Conservation (phyloP, 2,113 vertebrate genomes). For the Calyptommatus sinebrachiatus region DNA sequence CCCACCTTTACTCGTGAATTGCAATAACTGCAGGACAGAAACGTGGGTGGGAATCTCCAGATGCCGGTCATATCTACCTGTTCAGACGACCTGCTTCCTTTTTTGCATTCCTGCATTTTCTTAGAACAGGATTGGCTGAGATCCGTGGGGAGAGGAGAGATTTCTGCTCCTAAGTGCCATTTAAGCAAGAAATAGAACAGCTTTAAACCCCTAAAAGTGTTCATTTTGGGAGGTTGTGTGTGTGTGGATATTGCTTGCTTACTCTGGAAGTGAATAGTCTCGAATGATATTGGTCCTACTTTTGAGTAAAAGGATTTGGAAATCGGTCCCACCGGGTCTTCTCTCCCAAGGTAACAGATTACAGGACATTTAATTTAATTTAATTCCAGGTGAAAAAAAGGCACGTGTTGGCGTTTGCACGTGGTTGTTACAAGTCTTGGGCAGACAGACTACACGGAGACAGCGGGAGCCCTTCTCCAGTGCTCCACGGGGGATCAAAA, state of each 20-base stretch:
- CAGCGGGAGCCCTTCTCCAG: background rate
- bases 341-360: background rate
- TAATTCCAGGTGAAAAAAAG: background rate
- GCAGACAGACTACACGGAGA: too few species aligned
- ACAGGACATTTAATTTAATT: background rate
- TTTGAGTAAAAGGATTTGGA: background rate
- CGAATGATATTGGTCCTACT: background rate
- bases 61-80: too few species aligned
- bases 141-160: too few species aligned
- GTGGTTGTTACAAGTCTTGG: background rate
- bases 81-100: constrained; percentile 42
- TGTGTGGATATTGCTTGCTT: too few species aligned
- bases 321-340: too few species aligned
- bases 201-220: constrained; percentile 41
- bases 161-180: constrained; percentile 27
- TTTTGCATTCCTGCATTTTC: constrained; percentile 55
- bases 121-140: constrained; percentile 42
- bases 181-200: constrained; percentile 52
- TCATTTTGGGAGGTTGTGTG: constrained; percentile 25
- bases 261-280: background rate
- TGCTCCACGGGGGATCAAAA: background rate
- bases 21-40: too few species aligned
- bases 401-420: background rate
- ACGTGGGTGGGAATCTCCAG: too few species aligned
- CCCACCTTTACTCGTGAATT: too few species aligned